phyloP scores from a whole-genome alignment of 2,888 invertebrate species.

The Drosophila fulvimacula region DNA sequence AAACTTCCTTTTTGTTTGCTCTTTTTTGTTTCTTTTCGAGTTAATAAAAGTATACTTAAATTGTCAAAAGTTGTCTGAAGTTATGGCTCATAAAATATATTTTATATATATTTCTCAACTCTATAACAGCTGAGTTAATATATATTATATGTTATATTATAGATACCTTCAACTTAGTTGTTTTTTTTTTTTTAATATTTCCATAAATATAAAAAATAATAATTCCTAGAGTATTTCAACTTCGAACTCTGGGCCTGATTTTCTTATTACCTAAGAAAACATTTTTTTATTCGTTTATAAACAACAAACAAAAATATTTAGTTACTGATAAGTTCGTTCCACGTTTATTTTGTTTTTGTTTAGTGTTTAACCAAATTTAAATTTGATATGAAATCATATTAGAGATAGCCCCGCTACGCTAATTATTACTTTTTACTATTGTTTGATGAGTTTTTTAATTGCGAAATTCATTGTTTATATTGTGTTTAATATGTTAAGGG shows the following conservation, averaged over 20 bases:
- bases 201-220: background rate
- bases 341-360: background rate
- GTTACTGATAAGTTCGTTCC: constrained; percentile 1
- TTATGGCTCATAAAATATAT: background rate
- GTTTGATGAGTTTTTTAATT: background rate
- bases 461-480: background rate
- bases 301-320: background rate
- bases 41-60: background rate
- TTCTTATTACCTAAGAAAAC: background rate
- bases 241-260: background rate
- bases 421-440: too few relatives aligned
- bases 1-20: background rate
- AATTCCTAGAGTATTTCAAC: background rate
- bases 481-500: background rate
- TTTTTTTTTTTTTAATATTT: background rate
- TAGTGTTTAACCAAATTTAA: background rate
- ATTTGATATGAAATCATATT: background rate
- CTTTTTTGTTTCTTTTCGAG: background rate
- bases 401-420: background rate
- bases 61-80: background rate
- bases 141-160: background rate
- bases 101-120: background rate
- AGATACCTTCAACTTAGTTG: background rate
- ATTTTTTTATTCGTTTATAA: background rate
- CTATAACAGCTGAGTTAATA: background rate